phyloP scores from a whole-genome alignment of 2,113 vertebrate genomes.

The Ramphastos sulfuratus region DNA sequence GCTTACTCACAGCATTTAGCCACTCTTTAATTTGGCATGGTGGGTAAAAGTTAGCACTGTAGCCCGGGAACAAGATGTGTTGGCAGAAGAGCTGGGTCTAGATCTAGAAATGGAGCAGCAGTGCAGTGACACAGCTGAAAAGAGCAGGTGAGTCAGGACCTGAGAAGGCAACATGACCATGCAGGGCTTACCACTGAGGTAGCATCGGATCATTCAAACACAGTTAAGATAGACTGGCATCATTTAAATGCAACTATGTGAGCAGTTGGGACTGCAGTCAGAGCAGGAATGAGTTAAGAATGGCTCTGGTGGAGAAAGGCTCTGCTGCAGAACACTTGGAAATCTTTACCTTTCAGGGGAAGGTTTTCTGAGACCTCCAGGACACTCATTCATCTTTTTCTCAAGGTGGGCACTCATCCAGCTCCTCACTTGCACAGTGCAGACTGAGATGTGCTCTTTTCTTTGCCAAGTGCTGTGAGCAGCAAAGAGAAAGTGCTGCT shows the following conservation, averaged over 20 bases:
- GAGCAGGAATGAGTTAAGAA: background rate
- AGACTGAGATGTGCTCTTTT: background rate
- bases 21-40: background rate
- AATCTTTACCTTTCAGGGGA: background rate
- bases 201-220: no score
- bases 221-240: background rate
- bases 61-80: background rate
- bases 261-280: background rate
- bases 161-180: background rate
- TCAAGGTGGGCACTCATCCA: background rate
- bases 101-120: background rate
- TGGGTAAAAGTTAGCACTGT: background rate
- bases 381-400: background rate
- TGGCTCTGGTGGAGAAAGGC: background rate
- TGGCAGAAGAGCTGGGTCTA: background rate
- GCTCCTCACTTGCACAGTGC: background rate
- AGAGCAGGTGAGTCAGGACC: background rate
- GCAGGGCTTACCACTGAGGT: background rate
- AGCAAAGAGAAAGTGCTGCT: background rate
- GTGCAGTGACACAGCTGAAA: no score
- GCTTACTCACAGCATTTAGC: background rate
- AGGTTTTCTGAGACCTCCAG: background rate
- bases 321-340: background rate
- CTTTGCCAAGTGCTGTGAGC: background rate
- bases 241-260: accelerated